Percentiles rank a stretch among this genome's conserved stretches.
Evolutionary conservation across 2,113 vertebrate species (phyloP).

Genomic region (Ptilonorhynchus violaceus): DNA sequence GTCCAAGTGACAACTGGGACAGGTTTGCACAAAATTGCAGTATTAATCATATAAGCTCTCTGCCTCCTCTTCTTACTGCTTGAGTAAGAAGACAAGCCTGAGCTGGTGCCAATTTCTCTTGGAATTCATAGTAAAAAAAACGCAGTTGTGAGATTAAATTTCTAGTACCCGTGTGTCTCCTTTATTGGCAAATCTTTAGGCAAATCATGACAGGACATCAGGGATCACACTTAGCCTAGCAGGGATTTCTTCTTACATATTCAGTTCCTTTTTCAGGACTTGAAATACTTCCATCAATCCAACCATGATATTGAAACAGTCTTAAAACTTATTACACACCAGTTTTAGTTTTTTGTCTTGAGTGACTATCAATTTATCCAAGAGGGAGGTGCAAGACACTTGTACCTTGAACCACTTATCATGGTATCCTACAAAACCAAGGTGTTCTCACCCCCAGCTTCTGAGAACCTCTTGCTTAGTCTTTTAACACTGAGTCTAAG

Average conservation of each 20-base stretch:
- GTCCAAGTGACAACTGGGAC: background rate
- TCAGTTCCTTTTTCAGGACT: background rate
- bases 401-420: background rate
- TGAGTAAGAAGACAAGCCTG: background rate
- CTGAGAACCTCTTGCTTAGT: background rate
- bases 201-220: background rate
- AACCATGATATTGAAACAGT: background rate
- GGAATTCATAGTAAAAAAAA: background rate
- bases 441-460: background rate
- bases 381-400: background rate
- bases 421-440: background rate
- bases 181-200: background rate
- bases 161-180: background rate
- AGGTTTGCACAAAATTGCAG: background rate
- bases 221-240: background rate
- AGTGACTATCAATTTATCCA: background rate
- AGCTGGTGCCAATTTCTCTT: background rate
- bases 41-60: background rate
- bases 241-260: background rate
- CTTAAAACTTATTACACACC: background rate
- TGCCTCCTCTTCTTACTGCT: background rate
- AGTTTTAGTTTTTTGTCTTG: background rate
- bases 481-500: background rate
- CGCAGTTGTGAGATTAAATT: background rate
- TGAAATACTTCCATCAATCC: background rate